A percentile compares a stretch with the other conserved stretches of the same genome.
phyloP scores from a whole-genome alignment of 1,140 invertebrate genomes.

The Drosophila lini region DNA sequence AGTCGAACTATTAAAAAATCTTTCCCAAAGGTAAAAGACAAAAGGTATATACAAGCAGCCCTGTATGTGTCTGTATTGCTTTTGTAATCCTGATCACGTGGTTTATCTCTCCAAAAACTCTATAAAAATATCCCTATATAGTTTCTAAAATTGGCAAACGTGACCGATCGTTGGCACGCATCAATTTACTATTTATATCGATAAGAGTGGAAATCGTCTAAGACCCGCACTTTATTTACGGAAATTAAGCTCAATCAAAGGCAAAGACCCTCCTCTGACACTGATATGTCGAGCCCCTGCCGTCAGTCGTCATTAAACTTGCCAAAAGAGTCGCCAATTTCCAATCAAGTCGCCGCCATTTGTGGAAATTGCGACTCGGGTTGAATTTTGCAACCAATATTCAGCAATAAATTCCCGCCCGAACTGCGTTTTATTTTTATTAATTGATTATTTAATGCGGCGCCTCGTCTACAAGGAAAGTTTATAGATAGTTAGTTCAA shows the following conservation, averaged over 20 bases:
- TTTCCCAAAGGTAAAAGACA: no score
- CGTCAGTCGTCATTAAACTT: slow-evolving; percentile 23
- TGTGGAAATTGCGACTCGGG: slow-evolving; percentile 38
- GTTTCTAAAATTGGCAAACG: not conserved
- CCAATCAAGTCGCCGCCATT: slow-evolving; percentile 23
- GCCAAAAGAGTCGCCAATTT: slow-evolving; percentile 38
- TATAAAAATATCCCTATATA: not conserved
- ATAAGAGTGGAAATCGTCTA: slow-evolving; percentile 4
- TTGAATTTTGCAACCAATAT: slow-evolving; percentile 27
- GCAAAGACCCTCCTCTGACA: not conserved
- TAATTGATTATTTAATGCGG: slow-evolving; percentile 50
- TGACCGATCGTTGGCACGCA: slow-evolving; percentile 3
- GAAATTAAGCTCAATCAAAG: slow-evolving; percentile 47
- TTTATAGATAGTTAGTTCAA: not conserved
- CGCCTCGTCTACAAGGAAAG: slow-evolving; percentile 4
- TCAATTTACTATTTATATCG: not conserved
- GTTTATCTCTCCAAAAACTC: no score
- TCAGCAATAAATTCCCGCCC: slow-evolving; percentile 10
- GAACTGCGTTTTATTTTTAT: slow-evolving; percentile 43
- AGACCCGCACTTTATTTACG: slow-evolving; percentile 12
- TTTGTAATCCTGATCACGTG: no score
- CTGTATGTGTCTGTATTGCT: no score
- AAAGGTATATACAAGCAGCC: no score
- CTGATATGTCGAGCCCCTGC: not conserved
- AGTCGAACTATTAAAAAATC: no score